A percentile compares a stretch with the other conserved stretches of the same genome.
Conservation (phyloP, 2,113 vertebrate genomes). For the Eira barbara region DNA sequence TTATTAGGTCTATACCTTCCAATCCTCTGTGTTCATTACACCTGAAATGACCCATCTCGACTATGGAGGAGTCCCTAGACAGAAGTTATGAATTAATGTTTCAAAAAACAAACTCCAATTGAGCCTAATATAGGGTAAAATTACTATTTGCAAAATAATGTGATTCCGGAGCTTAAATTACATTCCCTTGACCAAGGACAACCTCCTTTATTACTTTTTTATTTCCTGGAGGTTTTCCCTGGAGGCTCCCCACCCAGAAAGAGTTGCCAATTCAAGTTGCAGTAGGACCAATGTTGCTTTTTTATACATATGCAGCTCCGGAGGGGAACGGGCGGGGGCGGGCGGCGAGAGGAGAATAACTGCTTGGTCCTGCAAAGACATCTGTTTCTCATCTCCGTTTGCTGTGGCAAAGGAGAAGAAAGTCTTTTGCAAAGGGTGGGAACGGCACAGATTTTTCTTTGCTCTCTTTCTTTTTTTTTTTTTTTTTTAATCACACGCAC, state of each 20-base stretch:
- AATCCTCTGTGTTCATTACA: constrained; percentile 41
- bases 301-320: not conserved
- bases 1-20: constrained; percentile 26
- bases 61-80: constrained; percentile 30
- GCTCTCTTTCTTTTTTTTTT: not conserved
- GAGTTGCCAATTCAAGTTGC: constrained; percentile 50
- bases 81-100: constrained; percentile 59
- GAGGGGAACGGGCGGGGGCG: constrained; percentile 26
- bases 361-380: constrained; percentile 61
- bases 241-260: constrained; percentile 39
- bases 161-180: not conserved
- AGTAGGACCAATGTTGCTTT: constrained; percentile 20
- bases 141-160: constrained; percentile 37
- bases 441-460: constrained; percentile 53
- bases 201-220: constrained; percentile 12
- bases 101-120: constrained; percentile 38
- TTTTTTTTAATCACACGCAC: constrained; percentile 23
- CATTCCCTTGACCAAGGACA: constrained; percentile 23
- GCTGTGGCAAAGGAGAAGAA: constrained; percentile 65
- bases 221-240: constrained; percentile 37
- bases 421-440: constrained; percentile 72
- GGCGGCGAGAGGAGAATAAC: not conserved
- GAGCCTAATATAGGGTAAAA: constrained; percentile 14
- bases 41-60: constrained; percentile 62
- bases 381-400: constrained; percentile 75